Conservation (phyloP, 2,113 vertebrate genomes). For the Marmota monax region DNA sequence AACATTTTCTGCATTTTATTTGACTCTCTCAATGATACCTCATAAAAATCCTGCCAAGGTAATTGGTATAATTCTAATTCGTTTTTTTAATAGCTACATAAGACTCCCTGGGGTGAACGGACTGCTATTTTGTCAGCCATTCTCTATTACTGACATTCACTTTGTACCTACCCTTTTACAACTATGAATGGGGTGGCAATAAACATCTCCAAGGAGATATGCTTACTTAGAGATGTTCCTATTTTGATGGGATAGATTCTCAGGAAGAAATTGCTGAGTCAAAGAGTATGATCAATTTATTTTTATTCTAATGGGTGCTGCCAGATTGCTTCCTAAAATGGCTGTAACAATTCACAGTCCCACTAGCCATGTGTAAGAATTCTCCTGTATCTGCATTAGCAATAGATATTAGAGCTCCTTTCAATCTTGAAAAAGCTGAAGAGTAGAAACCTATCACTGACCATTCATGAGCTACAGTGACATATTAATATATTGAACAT, state of each 20-base stretch:
- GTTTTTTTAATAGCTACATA: slow-evolving; percentile 49
- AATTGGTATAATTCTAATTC: slow-evolving; percentile 37
- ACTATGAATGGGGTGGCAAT: neutral
- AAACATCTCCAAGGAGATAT: neutral
- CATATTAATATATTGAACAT: neutral
- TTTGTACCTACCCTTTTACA: slow-evolving; percentile 14
- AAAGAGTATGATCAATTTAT: slow-evolving; percentile 37
- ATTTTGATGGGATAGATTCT: slow-evolving; percentile 18
- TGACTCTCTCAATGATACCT: slow-evolving; percentile 24
- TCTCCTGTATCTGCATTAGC: neutral
- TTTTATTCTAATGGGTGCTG: slow-evolving; percentile 52
- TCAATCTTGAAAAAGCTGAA: neutral
- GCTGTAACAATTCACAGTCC: neutral
- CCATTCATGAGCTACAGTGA: neutral
- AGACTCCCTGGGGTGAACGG: neutral
- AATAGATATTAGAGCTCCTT: neutral
- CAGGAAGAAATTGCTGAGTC: slow-evolving; percentile 35
- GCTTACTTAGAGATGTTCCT: neutral
- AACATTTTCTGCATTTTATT: slow-evolving; percentile 36
- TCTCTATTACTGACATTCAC: neutral
- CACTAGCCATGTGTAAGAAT: neutral
- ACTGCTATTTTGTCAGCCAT: neutral
- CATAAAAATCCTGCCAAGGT: slow-evolving; percentile 46
- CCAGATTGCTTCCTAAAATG: slow-evolving; percentile 35
- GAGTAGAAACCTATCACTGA: neutral